Evolutionary conservation across 2,888 invertebrate species (phyloP).

Genomic region (Stenodera caucasica): DNA sequence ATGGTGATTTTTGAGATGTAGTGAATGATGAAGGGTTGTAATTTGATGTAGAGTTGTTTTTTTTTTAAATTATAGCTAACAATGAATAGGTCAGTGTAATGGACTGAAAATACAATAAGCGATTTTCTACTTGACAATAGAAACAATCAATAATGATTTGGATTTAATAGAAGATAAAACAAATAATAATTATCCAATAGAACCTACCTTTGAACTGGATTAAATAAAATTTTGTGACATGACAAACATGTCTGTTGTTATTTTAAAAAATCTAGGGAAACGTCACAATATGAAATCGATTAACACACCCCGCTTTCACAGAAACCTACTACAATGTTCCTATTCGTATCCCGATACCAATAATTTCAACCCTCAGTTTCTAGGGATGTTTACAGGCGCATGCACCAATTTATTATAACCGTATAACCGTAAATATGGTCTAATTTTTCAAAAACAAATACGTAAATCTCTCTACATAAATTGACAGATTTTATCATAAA

Average conservation of each 20-base stretch:
- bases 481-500: no score
- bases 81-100: conserved; percentile 19
- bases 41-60: neutral
- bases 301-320: conserved; percentile 26
- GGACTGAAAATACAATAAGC: conserved; percentile 11
- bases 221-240: conserved; percentile 8
- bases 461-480: neutral
- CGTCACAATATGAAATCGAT: conserved; percentile 21
- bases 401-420: conserved; percentile 28
- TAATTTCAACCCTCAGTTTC: conserved; percentile 22
- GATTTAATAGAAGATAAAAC: conserved; percentile 6
- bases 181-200: neutral
- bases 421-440: neutral
- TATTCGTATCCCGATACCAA: conserved; percentile 15
- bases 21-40: neutral
- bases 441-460: neutral
- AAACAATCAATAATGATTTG: conserved; percentile 16
- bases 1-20: conserved; percentile 6
- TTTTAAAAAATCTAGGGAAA: conserved; percentile 8
- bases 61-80: conserved; percentile 3
- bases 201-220: conserved; percentile 19
- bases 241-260: conserved; percentile 4
- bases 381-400: conserved; percentile 27
- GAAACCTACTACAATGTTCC: conserved; percentile 24
- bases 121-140: conserved; percentile 1